Conservation (phyloP, 2,797 vertebrate genomes). For the Poecile montanus region DNA sequence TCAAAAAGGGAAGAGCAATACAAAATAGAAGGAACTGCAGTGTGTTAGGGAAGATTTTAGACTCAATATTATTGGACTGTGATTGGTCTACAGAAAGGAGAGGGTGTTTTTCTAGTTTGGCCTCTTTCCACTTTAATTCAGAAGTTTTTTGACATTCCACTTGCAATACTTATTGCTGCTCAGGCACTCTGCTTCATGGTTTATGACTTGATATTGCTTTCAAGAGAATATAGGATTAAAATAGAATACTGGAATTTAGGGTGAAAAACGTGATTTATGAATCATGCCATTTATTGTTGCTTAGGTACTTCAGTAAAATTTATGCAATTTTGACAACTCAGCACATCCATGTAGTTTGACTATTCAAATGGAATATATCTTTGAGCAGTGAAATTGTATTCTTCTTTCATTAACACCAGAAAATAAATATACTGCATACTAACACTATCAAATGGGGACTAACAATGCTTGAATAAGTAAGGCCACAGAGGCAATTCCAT, state of each 20-base stretch:
- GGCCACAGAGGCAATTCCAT: not conserved
- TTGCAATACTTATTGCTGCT: constrained; percentile 49
- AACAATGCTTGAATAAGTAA: not conserved
- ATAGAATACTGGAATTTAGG: not conserved
- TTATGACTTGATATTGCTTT: constrained; percentile 52
- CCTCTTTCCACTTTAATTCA: constrained; percentile 43
- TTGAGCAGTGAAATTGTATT: not conserved
- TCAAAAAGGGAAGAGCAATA: not conserved
- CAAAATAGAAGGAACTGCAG: not conserved
- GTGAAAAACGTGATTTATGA: not conserved
- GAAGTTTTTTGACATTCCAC: constrained; percentile 23
- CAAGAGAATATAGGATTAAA: constrained; percentile 19
- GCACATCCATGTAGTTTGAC: not conserved
- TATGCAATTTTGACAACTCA: not conserved
- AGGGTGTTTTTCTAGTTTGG: constrained; percentile 10
- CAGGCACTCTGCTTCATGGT: constrained; percentile 16
- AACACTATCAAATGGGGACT: not conserved
- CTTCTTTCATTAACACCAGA: not conserved
- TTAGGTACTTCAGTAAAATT: constrained; percentile 8
- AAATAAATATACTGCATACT: not conserved
- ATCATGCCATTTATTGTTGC: not conserved
- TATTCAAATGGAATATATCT: not conserved
- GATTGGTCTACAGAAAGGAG: not conserved
- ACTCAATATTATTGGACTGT: not conserved
- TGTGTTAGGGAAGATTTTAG: not conserved